Percentiles rank a stretch among this genome's conserved stretches.
Conservation (phyloP, 2,888 invertebrate species). For the Dendrolimus houi region DNA sequence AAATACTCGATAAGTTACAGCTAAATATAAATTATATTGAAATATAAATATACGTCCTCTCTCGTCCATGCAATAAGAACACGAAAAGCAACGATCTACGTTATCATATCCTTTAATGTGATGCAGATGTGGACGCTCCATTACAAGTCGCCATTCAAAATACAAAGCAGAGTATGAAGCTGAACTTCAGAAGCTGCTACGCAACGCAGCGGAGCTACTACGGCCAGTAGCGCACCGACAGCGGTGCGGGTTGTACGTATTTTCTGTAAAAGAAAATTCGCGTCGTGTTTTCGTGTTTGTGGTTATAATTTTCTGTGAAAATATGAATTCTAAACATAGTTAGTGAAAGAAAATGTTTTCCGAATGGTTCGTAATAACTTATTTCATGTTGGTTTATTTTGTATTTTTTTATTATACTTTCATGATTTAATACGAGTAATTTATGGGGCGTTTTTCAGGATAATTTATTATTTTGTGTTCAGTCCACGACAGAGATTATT, state of each 20-base stretch:
- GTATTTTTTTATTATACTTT: neutral
- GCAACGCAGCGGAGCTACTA: constrained; percentile 23
- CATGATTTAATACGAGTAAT: no score
- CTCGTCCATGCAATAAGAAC: no score
- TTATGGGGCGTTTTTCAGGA: no score
- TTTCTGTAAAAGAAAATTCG: constrained; percentile 6
- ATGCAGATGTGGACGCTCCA: no score
- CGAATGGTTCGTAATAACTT: constrained; percentile 20
- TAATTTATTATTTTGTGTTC: no score
- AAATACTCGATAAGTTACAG: no score
- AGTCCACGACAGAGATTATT: no score
- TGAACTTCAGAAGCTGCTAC: constrained; percentile 27
- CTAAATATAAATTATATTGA: no score
- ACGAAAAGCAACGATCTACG: no score
- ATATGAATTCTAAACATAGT: constrained; percentile 7
- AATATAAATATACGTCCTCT: no score
- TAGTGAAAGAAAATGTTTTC: constrained; percentile 23
- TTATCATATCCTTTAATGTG: no score
- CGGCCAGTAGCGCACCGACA: constrained; percentile 56
- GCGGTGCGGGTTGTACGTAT: constrained; percentile 44
- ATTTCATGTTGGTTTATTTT: neutral
- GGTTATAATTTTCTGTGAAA: constrained; percentile 8
- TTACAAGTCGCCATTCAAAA: no score
- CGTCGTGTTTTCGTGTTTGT: constrained; percentile 19
- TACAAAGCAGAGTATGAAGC: constrained; percentile 20